Base-by-base conservation (phyloP, 2,113 vertebrate genomes). In the Siniperca knerii region DNA sequence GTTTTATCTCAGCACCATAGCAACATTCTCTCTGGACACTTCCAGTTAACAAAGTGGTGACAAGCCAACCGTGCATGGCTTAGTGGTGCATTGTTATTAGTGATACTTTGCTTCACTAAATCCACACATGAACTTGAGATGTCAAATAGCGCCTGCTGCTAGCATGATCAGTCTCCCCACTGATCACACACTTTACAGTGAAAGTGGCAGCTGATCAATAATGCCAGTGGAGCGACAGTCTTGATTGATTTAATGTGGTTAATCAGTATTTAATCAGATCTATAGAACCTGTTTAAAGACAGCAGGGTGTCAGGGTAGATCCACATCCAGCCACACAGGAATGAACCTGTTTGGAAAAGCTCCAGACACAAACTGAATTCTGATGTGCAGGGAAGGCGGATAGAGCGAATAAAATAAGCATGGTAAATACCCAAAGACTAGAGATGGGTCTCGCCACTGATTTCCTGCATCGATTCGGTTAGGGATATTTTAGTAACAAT, bases 151-250 rank as follows among this genome's bases (percentile, higher is more conserved):
- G 0, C 21, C 75, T 29, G 61, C 77, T 48, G 66, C 80, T 35
- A 46, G 64, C 46, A 4, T 20, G 58, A 83, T 87, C 77, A 64
- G 35, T 75, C 75, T 4, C 10, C n/a, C 9, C 60, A 48, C 50
- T 18, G 29, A 81, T 68, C 77, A 44, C 50, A 13, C 23, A 16
- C 6, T 40, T 8, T 54, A 58, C 66, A 54, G 58, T 52, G 25
- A 23, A 61, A 50, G 84, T 48, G 80, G 80, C n/a, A 6, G 65
- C 65, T 62, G 77, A 89, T 92, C 88, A 20, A 91, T 91, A 57
- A 18, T 12, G 40, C 68, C 76, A 69, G 82, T 52, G 65, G 60
- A 83, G 82, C n/a, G 69, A 76, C 57, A 69, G 78, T 42, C 62
- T 3, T 52, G 80, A 89, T 74, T 83, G 86, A 91, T 88, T 86